Conservation (phyloP, 2,888 invertebrate species). For the Rhaphigaster nebulosa region DNA sequence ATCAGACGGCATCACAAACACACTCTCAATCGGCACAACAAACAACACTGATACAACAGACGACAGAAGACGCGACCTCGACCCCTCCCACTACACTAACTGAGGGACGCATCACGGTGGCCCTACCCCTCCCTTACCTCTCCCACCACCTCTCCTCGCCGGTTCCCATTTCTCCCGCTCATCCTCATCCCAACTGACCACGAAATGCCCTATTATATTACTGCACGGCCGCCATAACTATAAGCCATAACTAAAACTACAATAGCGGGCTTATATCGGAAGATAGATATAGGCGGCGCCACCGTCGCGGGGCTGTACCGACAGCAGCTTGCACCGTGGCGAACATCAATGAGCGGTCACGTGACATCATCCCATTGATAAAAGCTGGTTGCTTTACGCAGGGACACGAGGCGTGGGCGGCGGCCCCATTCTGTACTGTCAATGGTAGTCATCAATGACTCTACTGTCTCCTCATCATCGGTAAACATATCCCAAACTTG, state of each 20-base stretch:
- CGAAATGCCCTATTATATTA: slow-evolving; percentile 18
- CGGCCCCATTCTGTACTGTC: slow-evolving; percentile 38
- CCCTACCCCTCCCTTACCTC: slow-evolving; percentile 25
- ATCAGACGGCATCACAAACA: slow-evolving; percentile 50
- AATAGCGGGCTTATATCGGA: neutral
- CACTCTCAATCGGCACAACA: slow-evolving; percentile 31
- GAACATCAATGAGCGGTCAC: slow-evolving; percentile 54
- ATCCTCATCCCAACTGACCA: neutral
- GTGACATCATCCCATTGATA: slow-evolving; percentile 53
- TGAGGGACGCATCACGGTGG: slow-evolving; percentile 1
- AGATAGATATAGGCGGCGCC: slow-evolving; percentile 20
- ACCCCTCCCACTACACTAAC: slow-evolving; percentile 53
- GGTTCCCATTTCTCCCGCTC: slow-evolving; percentile 27
- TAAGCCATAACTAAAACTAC: neutral
- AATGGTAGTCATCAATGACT: slow-evolving; percentile 43
- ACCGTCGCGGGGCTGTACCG: neutral
- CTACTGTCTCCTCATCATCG: neutral
- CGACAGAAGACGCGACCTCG: neutral
- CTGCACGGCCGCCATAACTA: neutral
- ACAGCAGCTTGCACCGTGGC: slow-evolving; percentile 2
- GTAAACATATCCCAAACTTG: neutral
- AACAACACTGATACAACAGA: slow-evolving; percentile 2
- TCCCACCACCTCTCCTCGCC: slow-evolving; percentile 15
- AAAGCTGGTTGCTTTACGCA: slow-evolving; percentile 30
- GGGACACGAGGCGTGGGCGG: slow-evolving; percentile 24